phyloP scores from a whole-genome alignment of 2,888 invertebrate species.

The Lissocephala sabroskyi region DNA sequence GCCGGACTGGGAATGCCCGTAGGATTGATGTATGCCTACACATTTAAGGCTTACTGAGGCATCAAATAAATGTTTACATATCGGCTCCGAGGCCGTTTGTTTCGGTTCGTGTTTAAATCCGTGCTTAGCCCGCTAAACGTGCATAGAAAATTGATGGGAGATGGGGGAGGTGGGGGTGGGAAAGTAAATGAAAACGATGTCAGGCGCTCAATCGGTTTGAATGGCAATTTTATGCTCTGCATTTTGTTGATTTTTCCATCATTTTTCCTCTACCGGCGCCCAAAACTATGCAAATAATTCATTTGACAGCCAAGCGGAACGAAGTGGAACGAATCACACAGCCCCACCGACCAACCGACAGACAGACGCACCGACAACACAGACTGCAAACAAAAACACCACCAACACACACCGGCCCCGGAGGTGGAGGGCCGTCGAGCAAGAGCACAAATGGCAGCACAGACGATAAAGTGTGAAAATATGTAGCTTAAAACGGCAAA shows the following conservation, averaged over 20 bases:
- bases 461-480: conserved; percentile 58
- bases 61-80: conserved; percentile 56
- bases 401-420: no score
- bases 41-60: conserved; percentile 62
- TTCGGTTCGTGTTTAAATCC: conserved; percentile 31
- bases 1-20: no score
- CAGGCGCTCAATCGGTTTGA: not conserved
- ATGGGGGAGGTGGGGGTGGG: no score
- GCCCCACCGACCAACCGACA: not conserved
- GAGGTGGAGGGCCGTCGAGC: not conserved
- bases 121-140: conserved; percentile 49
- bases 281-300: conserved; percentile 67
- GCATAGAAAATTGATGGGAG: conserved; percentile 41
- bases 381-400: no score
- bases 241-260: conserved; percentile 19
- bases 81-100: conserved; percentile 14
- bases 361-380: no score
- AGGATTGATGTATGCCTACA: no score
- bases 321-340: no score
- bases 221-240: conserved; percentile 11
- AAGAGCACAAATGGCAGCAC: conserved; percentile 6
- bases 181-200: no score
- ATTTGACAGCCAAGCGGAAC: conserved; percentile 47
- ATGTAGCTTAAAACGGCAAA: conserved; percentile 42
- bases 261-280: conserved; percentile 47